Base-by-base conservation (phyloP, 2,113 vertebrate species). In the Heterotilapia buettikoferi region DNA sequence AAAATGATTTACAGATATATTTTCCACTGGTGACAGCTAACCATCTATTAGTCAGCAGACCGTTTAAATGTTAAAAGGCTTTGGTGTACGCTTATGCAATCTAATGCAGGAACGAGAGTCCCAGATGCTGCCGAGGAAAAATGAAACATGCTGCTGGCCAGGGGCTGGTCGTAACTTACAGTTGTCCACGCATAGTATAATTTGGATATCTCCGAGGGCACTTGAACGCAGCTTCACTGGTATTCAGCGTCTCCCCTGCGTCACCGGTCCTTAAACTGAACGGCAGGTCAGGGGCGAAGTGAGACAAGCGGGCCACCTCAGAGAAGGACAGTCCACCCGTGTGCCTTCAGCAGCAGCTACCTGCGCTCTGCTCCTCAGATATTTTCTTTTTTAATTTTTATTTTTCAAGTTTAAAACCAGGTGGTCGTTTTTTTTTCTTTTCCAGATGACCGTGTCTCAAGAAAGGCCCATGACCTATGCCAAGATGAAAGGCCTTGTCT, bases 401-500 rank as follows among this genome's bases (percentile, higher is more conserved):
- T 24, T 76, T 78, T 87, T 61, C 5, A 8, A 33, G 33, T 3
- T n/a, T n/a, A n/a, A 24, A 12, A 16, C 21, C 14, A n/a, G 36
- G 7, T 38, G 16, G 12, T 53, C 63, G 33, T 3, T 24, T 38
- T 36, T 63, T 38, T 68, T 68, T 13, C 82, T 68, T 10, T 19
- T 80, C 40, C 83, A 88, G 14, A 96, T 96, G 95, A 94, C 93
- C 2, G 90, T 96, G 83, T 95, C 87, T 50, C 90, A 91, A 13
- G 84, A 92, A 8, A 87, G 66, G 73, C 92, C 92, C 5, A 81
- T 97, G 71, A 96, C 96, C 6, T 94, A 96, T 24, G 83, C 93
- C 61, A 97, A 95, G 90, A 96, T 97, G 95, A 96, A 93, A 53
- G 91, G 94, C 11, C 73, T 97, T 14, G 88, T 96, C 68, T 94